These are phyloP conservation scores for Florisuga fusca DNA, from an alignment of 2,797 vertebrate species.

Conservation along the genomic window DNA sequence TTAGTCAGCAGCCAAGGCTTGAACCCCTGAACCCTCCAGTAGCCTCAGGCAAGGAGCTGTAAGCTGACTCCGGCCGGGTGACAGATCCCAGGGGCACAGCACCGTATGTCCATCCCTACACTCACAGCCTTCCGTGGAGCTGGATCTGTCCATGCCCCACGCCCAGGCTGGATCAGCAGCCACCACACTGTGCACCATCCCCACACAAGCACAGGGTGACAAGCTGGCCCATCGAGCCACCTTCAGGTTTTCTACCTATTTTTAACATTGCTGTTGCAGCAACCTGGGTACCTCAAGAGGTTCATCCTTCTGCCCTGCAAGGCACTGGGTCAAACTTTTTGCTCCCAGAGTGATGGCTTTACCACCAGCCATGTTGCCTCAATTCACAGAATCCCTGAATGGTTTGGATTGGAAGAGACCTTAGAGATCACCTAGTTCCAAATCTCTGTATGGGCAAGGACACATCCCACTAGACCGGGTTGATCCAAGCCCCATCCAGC, in stretches of 20 bases:
- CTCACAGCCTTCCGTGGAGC: not conserved
- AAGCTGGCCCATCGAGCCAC: not conserved
- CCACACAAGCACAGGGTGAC: not conserved
- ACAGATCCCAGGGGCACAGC: not conserved
- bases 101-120: not conserved
- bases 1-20: not conserved
- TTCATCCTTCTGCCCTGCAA: not conserved
- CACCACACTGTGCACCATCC: fast-evolving
- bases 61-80: not conserved
- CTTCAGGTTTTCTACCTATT: not conserved
- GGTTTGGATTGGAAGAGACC: no score
- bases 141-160: not conserved
- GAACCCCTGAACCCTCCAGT: not conserved
- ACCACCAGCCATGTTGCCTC: not conserved
- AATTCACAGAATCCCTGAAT: not conserved
- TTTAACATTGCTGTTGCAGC: not conserved
- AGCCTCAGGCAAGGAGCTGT: slow-evolving; percentile 10
- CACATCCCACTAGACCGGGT: no score
- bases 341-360: not conserved
- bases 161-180: not conserved
- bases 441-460: no score
- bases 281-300: fast-evolving
- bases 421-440: no score
- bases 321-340: not conserved
- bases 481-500: no score